Evolutionary conservation across 2,888 invertebrate species (phyloP).

Genomic region (Adineta ricciae): DNA sequence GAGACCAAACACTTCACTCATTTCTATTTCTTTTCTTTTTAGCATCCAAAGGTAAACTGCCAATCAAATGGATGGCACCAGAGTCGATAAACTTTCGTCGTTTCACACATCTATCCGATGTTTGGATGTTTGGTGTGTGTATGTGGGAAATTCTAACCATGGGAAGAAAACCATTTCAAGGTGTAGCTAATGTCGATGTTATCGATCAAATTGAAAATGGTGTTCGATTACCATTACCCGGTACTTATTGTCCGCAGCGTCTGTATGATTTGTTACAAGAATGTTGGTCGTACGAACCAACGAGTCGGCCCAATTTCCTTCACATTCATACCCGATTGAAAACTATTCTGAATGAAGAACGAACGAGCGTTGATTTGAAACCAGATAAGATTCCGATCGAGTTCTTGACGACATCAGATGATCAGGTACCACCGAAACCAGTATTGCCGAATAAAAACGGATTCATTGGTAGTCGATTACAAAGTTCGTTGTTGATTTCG

Average conservation of each 20-base stretch:
- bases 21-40: too few relatives aligned
- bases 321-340: constrained; percentile 6
- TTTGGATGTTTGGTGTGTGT: constrained; percentile 99
- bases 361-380: neutral
- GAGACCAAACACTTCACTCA: too few relatives aligned
- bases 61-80: constrained; percentile 99
- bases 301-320: constrained; percentile 65
- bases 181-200: constrained; percentile 58
- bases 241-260: constrained; percentile 73
- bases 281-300: constrained; percentile 93
- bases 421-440: neutral
- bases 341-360: neutral
- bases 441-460: neutral
- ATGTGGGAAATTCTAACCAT: constrained; percentile 98
- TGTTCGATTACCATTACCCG: constrained; percentile 77
- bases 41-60: constrained; percentile 81
- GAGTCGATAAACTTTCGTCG: constrained; percentile 92
- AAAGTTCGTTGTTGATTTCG: neutral
- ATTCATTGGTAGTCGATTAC: neutral
- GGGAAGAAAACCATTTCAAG: constrained; percentile 93
- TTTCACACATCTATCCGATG: constrained; percentile 92
- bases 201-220: constrained; percentile 84
- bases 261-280: constrained; percentile 87
- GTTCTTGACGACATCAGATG: neutral
- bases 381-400: too few relatives aligned